Evolutionary conservation across 1,140 invertebrate species (phyloP).

Genomic region (Drosophila littoralis): DNA sequence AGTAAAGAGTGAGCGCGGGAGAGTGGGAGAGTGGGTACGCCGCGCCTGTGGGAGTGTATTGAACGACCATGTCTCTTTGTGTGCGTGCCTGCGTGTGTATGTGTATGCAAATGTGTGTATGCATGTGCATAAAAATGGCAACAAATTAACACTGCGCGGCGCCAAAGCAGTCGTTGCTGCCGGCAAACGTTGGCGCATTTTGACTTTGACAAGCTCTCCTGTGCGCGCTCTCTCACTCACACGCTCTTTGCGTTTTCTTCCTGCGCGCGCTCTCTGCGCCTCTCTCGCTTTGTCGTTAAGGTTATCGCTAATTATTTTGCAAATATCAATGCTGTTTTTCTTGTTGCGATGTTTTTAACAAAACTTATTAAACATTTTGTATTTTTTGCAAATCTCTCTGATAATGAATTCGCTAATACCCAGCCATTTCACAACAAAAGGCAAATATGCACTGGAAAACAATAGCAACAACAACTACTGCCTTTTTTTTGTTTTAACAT

Average conservation of each 20-base stretch:
- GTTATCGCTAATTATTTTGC: constrained; percentile 74
- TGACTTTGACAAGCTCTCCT: constrained; percentile 21
- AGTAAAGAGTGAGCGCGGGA: constrained; percentile 12
- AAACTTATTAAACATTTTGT: constrained; percentile 39
- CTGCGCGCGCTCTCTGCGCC: constrained; percentile 1
- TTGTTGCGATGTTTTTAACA: constrained; percentile 47
- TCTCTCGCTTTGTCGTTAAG: constrained; percentile 36
- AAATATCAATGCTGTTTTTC: constrained; percentile 63
- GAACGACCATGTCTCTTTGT: neutral
- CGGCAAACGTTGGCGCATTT: constrained; percentile 32
- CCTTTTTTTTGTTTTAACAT: neutral
- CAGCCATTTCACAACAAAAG: constrained; percentile 19
- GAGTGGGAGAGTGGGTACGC: constrained; percentile 30
- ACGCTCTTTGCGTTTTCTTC: constrained; percentile 25
- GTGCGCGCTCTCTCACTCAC: constrained; percentile 1
- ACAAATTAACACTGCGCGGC: constrained; percentile 76
- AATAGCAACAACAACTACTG: constrained; percentile 5
- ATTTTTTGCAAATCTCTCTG: constrained; percentile 17
- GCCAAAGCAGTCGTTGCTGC: constrained; percentile 47
- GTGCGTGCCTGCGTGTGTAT: constrained; percentile 22
- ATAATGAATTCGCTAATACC: constrained; percentile 22
- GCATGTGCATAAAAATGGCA: constrained; percentile 64
- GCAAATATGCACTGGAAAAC: neutral
- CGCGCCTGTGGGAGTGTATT: constrained; percentile 17
- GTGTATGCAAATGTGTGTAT: constrained; percentile 4